Base-by-base conservation (phyloP, 1,140 invertebrate genomes). In the Panagrolaimus sp. region DNA sequence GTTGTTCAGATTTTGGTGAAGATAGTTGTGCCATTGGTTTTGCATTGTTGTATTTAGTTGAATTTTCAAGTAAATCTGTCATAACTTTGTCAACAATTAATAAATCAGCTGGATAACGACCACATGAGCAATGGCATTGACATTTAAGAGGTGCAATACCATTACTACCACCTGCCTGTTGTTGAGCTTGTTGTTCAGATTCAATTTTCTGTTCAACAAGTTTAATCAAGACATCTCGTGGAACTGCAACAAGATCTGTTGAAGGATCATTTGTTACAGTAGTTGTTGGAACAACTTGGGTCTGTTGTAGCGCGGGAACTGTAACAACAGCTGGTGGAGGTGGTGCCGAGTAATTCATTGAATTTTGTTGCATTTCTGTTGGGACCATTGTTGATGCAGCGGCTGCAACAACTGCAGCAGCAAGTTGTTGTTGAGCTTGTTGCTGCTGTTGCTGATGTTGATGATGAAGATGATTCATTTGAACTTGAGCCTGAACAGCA, bases 21-120 rank as follows among this genome's bases (percentile, higher is more conserved):
- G n/a, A 57, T 2, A 57, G 51, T 27, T 57, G 51, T 5, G 13
- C 51, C 51, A 57, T 57, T 0, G 51, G 51, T 11, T 27, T 20
- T 20, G 51, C 11, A 16, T 57, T 57, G n/a, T 57, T 57, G 51
- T 57, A 57, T 13, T 57, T 57, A 1, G 51, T 57, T 27, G 51
- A 57, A 27, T 57, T 71, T 67, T 71, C 48, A 0, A 61, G 57
- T 9, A 71, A 13, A 31, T 51, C 67, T 16, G 14, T 20, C 27
- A 46, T 65, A 13, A 78, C 78, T 47, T 80, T 74, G 61, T 80
- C 78, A 14, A 80, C 78, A 66, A 80, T 80, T 13, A 74, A 65
- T 3, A 73, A 14, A 27, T 83, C 78, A 31, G 71, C 72, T 42
- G 80, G 81, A 64, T 80, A 80, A 5, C 78, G 67, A 20, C 78